These are phyloP conservation scores for Pseudorasbora parva DNA, from an alignment of 2,113 vertebrate species.

Conservation along the genomic window DNA sequence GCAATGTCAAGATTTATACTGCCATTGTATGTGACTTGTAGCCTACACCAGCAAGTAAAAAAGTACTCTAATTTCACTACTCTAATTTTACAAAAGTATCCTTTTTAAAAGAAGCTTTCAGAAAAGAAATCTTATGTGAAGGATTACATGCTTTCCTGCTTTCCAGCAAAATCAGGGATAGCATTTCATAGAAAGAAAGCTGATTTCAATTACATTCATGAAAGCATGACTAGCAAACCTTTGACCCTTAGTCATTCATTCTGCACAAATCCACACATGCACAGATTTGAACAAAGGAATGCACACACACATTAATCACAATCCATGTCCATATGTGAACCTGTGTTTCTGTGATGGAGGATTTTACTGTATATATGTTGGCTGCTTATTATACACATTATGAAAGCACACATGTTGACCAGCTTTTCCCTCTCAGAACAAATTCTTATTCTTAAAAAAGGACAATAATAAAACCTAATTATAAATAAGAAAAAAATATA, in stretches of 20 bases:
- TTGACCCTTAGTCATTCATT: background rate
- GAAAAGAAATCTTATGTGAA: background rate
- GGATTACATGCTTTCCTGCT: background rate
- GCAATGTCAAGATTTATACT: background rate
- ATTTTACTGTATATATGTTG: constrained; percentile 66
- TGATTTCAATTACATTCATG: background rate
- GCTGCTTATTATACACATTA: constrained; percentile 64
- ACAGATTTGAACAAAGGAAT: background rate
- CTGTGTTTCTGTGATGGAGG: constrained; percentile 34
- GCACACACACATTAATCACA: background rate
- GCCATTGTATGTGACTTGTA: background rate
- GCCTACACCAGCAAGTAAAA: background rate
- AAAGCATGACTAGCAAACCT: background rate
- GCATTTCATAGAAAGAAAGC: background rate
- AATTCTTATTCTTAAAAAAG: background rate
- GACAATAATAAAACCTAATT: background rate
- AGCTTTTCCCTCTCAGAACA: constrained; percentile 64
- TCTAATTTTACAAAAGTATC: background rate
- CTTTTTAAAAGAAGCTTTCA: background rate
- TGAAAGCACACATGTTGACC: constrained; percentile 40
- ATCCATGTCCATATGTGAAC: background rate
- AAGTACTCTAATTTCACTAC: background rate
- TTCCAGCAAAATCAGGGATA: background rate
- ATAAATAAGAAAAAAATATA: background rate
- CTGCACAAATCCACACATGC: background rate